Conservation (phyloP, 2,797 vertebrate species). For the Amblyraja radiata region DNA sequence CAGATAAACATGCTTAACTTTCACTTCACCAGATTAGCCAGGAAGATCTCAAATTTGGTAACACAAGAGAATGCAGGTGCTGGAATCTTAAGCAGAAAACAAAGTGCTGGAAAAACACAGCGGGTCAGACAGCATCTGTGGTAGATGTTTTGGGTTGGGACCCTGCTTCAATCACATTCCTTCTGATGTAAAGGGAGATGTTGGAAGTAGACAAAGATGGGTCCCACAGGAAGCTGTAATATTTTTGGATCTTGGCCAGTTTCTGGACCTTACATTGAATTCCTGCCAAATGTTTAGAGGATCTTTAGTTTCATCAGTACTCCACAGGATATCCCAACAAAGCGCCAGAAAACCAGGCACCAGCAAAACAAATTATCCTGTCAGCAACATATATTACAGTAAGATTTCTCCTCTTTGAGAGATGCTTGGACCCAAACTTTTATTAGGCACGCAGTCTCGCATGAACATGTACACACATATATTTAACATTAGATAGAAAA, state of each 20-base stretch:
- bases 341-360: background rate
- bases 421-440: background rate
- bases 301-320: background rate
- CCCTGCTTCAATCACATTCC: background rate
- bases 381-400: background rate
- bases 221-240: background rate
- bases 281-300: background rate
- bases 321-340: background rate
- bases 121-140: no score
- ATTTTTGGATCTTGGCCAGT: background rate
- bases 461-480: background rate
- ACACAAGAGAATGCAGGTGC: no score
- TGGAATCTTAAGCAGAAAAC: no score
- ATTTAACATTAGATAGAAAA: background rate
- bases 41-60: no score
- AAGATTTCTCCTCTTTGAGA: background rate
- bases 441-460: background rate
- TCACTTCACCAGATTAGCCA: no score
- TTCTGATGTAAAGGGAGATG: background rate
- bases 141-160: no score
- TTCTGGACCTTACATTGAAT: background rate
- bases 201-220: background rate
- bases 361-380: conserved; percentile 9
- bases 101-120: no score
- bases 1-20: no score